Conservation (phyloP, 1,140 invertebrate species). For the Drosophila cardini region DNA sequence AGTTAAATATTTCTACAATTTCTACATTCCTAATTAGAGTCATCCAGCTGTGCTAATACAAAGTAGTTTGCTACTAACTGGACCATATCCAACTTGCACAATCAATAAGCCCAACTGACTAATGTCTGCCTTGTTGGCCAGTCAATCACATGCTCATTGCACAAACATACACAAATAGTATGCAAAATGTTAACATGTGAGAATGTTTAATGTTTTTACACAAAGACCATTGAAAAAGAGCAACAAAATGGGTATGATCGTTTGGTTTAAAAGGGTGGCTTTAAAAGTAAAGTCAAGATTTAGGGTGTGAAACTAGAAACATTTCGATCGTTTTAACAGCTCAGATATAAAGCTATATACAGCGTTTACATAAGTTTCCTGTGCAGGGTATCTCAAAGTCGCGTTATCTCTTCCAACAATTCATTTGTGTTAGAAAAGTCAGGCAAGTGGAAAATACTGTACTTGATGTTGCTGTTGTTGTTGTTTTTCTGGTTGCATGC, state of each 20-base stretch:
- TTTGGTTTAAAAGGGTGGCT: background rate
- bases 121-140: conserved; percentile 4
- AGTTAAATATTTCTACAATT: too few species aligned
- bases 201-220: conserved; percentile 12
- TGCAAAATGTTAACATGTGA: conserved; percentile 56
- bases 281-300: too few species aligned
- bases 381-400: background rate
- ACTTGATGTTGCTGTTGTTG: conserved; percentile 9
- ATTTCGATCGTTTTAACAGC: too few species aligned
- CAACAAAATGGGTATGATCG: too few species aligned
- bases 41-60: conserved; percentile 14
- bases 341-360: too few species aligned
- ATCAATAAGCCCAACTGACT: conserved; percentile 15
- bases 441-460: conserved; percentile 64
- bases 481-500: background rate
- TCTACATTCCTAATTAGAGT: conserved; percentile 16
- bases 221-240: too few species aligned
- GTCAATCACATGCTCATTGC: conserved; percentile 11
- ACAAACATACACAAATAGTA: conserved; percentile 6
- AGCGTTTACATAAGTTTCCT: too few species aligned
- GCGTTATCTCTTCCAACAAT: background rate
- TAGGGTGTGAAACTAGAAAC: too few species aligned
- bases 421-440: conserved; percentile 64
- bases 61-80: conserved; percentile 21
- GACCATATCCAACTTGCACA: conserved; percentile 15